Percentiles rank a stretch among this genome's conserved stretches.
phyloP scores from a whole-genome alignment of 2,888 invertebrate species.

The Eutolmus rufibarbis region DNA sequence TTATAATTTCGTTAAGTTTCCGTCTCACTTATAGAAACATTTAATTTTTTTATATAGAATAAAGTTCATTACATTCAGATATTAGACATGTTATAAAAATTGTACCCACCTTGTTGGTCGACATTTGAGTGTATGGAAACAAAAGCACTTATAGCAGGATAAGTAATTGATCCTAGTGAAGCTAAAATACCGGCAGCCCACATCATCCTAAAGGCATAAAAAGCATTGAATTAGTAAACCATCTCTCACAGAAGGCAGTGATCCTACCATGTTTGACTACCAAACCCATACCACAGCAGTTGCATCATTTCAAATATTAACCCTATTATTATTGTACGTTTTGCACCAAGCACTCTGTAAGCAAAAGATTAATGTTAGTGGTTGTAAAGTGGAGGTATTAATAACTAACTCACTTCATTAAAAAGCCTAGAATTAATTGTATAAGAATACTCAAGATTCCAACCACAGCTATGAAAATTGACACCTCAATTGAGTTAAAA shows the following conservation, averaged over 20 bases:
- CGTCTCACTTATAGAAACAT: background rate
- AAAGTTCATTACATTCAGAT: too few relatives aligned
- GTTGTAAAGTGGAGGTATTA: background rate
- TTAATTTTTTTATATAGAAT: too few relatives aligned
- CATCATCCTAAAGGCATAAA: constrained; percentile 80
- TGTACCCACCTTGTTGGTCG: constrained; percentile 85
- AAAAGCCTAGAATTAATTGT: constrained; percentile 84
- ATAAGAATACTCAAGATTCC: constrained; percentile 95
- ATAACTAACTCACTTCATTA: constrained; percentile 69
- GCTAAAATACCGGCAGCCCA: constrained; percentile 98
- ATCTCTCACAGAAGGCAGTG: background rate
- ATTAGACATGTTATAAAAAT: background rate
- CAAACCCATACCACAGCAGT: constrained; percentile 96
- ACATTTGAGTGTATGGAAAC: constrained; percentile 96
- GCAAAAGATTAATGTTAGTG: constrained; percentile 42
- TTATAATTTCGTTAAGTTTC: background rate
- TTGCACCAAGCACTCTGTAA: constrained; percentile 82
- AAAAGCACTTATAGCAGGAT: constrained; percentile 98
- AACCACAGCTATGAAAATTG: constrained; percentile 96
- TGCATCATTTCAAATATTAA: constrained; percentile 96
- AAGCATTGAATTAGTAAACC: background rate
- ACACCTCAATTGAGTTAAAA: constrained; percentile 93
- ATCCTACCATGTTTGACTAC: constrained; percentile 86
- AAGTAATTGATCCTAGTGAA: constrained; percentile 94
- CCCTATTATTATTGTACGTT: constrained; percentile 97